Evolutionary conservation across 2,888 invertebrate genomes (phyloP), one percentile per base, ranked within the genome.

Genomic region (Tiphia femorata): DNA sequence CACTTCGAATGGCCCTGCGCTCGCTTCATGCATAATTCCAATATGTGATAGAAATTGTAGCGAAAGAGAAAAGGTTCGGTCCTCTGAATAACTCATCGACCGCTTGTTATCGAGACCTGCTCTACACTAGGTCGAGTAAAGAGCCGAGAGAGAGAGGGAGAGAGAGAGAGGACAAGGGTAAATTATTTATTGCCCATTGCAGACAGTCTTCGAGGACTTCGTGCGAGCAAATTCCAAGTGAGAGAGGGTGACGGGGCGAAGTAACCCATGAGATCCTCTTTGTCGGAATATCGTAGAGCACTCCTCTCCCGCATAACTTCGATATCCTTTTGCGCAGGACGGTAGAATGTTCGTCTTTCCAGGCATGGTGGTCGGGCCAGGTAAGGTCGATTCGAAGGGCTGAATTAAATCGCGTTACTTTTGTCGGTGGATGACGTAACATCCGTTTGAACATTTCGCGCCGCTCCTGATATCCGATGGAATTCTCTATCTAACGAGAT

Each of bases 21-120:
- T n/a, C n/a, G n/a, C 48, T 51, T 76, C 73, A 73, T 76, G 70
- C 74, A 76, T 76, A 72, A 76, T 76, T 74, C 74, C 64, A 65
- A 69, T 70, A 62, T 69, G 68, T 71, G 71, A 76, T 72, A 71
- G 74, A 73, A 75, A 76, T 73, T 72, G 69, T 67, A 66, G 62
- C 54, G 64, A 48, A 23, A 58, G 27, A 29, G 17, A 44, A 14
- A 37, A 41, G 62, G 35, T 50, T 37, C 40, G 43, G 56, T 54
- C 65, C 58, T 58, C 54, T 73, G 70, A 72, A 70, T 75, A 75
- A 75, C 67, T 71, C 71, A 73, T 73, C 69, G 61, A 54, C 48
- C 52, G 55, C 58, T 68, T 63, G 65, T 62, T 65, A 67, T 62
- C 65, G 58, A 53, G 58, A 58, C 37, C 65, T 62, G 56, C 48